A percentile compares a stretch with the other conserved stretches of the same genome.
These are phyloP conservation scores for Hiodon tergisus DNA, from an alignment of 2,113 vertebrate genomes.

Conservation along the genomic window DNA sequence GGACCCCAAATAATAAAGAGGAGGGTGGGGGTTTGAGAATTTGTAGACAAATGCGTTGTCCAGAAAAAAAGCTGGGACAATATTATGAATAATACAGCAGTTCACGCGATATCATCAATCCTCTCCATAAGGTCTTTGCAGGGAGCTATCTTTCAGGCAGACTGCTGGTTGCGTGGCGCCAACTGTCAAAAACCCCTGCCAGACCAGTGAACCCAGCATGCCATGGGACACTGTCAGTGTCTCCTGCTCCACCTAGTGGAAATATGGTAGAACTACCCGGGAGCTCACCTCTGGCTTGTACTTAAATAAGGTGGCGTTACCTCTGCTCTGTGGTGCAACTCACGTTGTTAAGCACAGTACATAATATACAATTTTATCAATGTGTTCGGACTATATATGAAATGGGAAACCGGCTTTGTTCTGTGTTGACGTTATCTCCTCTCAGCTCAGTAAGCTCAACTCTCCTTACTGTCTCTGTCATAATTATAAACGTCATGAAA, in stretches of 20 bases:
- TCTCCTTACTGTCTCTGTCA: not conserved
- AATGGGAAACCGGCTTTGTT: too few relatives aligned
- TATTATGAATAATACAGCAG: conserved; percentile 22
- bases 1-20: too few relatives aligned
- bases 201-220: not conserved
- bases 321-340: too few relatives aligned
- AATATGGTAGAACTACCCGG: conserved; percentile 17
- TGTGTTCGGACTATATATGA: too few relatives aligned
- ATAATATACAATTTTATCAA: too few relatives aligned
- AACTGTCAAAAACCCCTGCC: not conserved
- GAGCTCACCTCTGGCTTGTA: not conserved
- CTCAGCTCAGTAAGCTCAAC: not conserved
- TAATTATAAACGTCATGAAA: not conserved
- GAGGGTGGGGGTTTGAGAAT: conserved; percentile 3
- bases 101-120: conserved; percentile 25
- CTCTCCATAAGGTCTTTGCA: not conserved
- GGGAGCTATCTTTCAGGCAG: conserved; percentile 14
- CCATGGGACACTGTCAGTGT: not conserved
- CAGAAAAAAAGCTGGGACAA: conserved; percentile 28
- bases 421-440: not conserved
- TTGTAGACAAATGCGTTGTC: conserved; percentile 34
- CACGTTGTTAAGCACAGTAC: too few relatives aligned
- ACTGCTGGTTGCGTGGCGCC: conserved; percentile 23
- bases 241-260: conserved; percentile 58
- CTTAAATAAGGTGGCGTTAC: too few relatives aligned